Conservation (phyloP, 2,113 vertebrate species). For the Oostethus manadensis region DNA sequence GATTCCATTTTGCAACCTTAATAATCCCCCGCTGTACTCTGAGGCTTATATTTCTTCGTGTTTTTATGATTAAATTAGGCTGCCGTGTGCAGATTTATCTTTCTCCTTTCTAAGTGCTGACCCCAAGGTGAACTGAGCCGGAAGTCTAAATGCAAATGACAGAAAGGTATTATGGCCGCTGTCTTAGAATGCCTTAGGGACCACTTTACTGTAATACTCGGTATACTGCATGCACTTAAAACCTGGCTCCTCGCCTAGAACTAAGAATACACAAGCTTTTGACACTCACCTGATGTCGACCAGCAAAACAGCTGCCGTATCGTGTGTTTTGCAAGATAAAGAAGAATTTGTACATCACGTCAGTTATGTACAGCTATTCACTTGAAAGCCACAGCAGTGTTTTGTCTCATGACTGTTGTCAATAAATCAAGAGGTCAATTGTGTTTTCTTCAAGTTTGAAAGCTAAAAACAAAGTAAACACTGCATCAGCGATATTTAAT, state of each 20-base stretch:
- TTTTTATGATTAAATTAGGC: slow-evolving; percentile 1
- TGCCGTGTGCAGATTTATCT: slow-evolving; percentile 5
- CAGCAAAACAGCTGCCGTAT: slow-evolving; percentile 14
- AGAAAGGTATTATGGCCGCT: slow-evolving; percentile 37
- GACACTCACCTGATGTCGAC: slow-evolving; percentile 16
- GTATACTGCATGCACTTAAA: not conserved
- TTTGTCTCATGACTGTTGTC: not conserved
- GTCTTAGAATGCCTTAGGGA: slow-evolving; percentile 27
- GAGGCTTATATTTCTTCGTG: not conserved
- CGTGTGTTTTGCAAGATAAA: slow-evolving; percentile 3
- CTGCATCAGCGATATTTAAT: too few relatives aligned
- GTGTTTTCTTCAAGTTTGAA: too few relatives aligned
- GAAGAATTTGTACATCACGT: not conserved
- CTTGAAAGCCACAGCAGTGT: not conserved
- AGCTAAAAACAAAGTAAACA: too few relatives aligned
- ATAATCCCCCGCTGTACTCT: slow-evolving; percentile 12
- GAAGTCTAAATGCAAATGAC: slow-evolving; percentile 29
- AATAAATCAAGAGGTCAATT: not conserved
- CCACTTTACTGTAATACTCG: slow-evolving; percentile 27
- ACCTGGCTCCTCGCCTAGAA: slow-evolving; percentile 2
- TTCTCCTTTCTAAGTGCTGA: not conserved
- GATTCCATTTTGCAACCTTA: not conserved
- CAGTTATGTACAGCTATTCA: not conserved
- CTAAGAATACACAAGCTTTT: slow-evolving; percentile 21
- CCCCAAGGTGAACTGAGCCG: slow-evolving; percentile 5